Evolutionary conservation across 1,140 invertebrate species (phyloP), one percentile per base, ranked within the genome.

Genomic region (Drosophila equinoxialis): DNA sequence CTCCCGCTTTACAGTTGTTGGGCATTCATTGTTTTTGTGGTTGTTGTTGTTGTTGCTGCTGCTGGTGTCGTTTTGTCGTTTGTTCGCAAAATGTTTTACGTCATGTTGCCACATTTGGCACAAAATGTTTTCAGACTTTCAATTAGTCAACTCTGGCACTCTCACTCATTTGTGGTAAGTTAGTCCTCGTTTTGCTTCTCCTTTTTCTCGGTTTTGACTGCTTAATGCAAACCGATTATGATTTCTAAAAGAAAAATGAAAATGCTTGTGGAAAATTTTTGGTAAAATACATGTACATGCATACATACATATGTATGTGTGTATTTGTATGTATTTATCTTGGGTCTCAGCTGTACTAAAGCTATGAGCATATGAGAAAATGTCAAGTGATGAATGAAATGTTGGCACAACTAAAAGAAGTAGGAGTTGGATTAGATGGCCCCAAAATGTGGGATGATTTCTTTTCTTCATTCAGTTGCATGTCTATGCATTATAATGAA

Each of bases 71-170:
- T 30, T 30, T 51, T 61, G 42, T 35, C 17, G 57, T 62, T 71
- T 77, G 79, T 68, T 71, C 42, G 63, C 78, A 76, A 68, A 79
- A 81, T 85, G 82, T 85, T 85, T 81, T 85, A 82, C 82, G 83
- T 85, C 82, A 86, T 86, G 83, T 86, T 72, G 74, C 65, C 72
- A 51, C 75, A 83, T 83, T 81, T 81, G 82, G 71, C 70, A 70
- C 57, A 59, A 76, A 76, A 83, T 71, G 81, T 65, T 75, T 33
- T 60, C 54, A 48, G 61, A 45, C 71, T 51, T 74, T 74, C 71
- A 77, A 77, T 77, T 77, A 77, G 75, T 71, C 59, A 57, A 60
- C 70, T 48, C 17, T 42, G 33, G 6, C 13, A 14, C 8, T 6
- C 20, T 11, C 39, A 8, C 7, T 17, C 11, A 41, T 5, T 30